Percentiles rank a stretch among this genome's conserved stretches.
These are phyloP conservation scores for Drosophila mayri DNA, from an alignment of 1,140 invertebrate species.

Conservation along the genomic window DNA sequence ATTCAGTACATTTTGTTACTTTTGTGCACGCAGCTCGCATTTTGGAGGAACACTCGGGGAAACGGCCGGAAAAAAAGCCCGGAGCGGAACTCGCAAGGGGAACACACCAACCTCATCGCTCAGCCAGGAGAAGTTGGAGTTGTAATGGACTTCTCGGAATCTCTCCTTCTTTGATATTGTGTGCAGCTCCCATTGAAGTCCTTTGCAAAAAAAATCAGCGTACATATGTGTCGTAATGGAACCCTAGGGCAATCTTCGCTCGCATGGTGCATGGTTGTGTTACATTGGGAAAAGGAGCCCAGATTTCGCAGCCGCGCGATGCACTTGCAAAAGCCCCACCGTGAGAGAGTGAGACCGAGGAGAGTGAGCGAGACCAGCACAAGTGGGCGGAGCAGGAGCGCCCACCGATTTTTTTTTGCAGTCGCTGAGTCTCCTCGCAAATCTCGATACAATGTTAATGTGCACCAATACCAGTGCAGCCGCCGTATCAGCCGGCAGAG, in stretches of 20 bases:
- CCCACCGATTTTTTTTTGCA: constrained; percentile 59
- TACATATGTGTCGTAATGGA: constrained; percentile 67
- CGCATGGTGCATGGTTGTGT: constrained; percentile 85
- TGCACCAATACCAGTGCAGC: constrained; percentile 26
- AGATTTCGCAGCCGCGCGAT: constrained; percentile 77
- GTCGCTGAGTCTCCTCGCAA: constrained; percentile 37
- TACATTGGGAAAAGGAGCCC: constrained; percentile 84
- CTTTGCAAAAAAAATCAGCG: constrained; percentile 38
- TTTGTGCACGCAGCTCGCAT: constrained; percentile 75
- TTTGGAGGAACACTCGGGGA: constrained; percentile 27
- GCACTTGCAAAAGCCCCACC: constrained; percentile 55
- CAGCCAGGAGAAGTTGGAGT: constrained; percentile 32
- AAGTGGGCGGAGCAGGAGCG: constrained; percentile 70
- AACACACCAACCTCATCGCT: neutral
- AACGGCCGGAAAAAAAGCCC: constrained; percentile 14
- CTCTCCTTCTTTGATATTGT: neutral
- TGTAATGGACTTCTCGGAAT: constrained; percentile 18
- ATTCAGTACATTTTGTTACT: constrained; percentile 85
- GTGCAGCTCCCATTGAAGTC: constrained; percentile 19
- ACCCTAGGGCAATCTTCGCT: constrained; percentile 73
- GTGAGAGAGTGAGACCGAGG: constrained; percentile 19
- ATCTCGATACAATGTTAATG: constrained; percentile 42
- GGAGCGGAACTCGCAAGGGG: constrained; percentile 25
- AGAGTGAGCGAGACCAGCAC: constrained; percentile 17
- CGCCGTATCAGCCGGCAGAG: constrained; percentile 1